A percentile compares a stretch with the other conserved stretches of the same genome.
phyloP scores from a whole-genome alignment of 2,113 vertebrate species.

The western clawed frog (Xenopus tropicalis) region UCB_Xtro_10.0 CM004450.2:52957001-52957500 shows the following conservation, averaged over 20 bases:
- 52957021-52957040: background rate
- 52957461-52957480: conserved; percentile 41
- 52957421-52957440: conserved; percentile 40
- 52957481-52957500: background rate
- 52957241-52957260: background rate
- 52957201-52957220: background rate
- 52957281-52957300: background rate
- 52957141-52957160: background rate
- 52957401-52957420: conserved; percentile 38
- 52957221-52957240: background rate
- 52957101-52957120: background rate
- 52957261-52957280: conserved; percentile 1
- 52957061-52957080: background rate
- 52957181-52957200: background rate
- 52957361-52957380: conserved; percentile 35
- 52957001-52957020: background rate
- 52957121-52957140: background rate
- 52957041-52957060: background rate
- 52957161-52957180: background rate
- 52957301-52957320: conserved; percentile 9
- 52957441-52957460: conserved; percentile 43
- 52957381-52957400: conserved; percentile 28
- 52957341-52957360: conserved; percentile 28
- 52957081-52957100: background rate
- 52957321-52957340: background rate